These are phyloP conservation scores for Drosophila atripex DNA, from an alignment of 2,888 invertebrate genomes.

Conservation along the genomic window DNA sequence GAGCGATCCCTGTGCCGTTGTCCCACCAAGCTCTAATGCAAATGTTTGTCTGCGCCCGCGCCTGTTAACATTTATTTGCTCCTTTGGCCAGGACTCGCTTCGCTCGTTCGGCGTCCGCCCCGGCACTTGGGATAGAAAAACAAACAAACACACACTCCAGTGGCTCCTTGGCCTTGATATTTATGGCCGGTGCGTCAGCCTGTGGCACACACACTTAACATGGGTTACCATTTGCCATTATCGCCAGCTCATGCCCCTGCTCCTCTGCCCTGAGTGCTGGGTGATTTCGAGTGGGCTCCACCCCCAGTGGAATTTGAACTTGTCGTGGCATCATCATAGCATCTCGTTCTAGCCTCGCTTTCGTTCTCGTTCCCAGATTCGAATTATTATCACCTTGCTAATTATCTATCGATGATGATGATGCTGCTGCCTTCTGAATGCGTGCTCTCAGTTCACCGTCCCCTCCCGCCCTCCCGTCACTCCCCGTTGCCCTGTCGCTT, in stretches of 20 bases:
- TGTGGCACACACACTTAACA: constrained; percentile 57
- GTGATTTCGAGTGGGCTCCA: constrained; percentile 30
- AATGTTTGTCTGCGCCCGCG: constrained; percentile 51
- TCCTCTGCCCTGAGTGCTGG: constrained; percentile 1
- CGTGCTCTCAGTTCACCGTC: constrained; percentile 7
- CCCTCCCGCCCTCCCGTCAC: constrained; percentile 4
- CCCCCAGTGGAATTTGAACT: constrained; percentile 76
- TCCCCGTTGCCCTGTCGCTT: constrained; percentile 17
- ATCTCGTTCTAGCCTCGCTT: constrained; percentile 49
- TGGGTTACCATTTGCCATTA: constrained; percentile 37
- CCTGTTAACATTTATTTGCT: constrained; percentile 45
- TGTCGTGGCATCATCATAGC: constrained; percentile 53
- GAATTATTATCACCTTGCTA: constrained; percentile 73
- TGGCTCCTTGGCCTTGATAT: constrained; percentile 73
- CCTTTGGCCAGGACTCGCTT: constrained; percentile 13
- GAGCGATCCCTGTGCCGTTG: constrained; percentile 15
- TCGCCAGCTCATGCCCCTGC: constrained; percentile 8
- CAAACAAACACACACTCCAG: constrained; percentile 70
- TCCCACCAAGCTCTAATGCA: constrained; percentile 37
- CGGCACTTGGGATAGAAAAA: constrained; percentile 43
- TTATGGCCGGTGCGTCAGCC: constrained; percentile 69
- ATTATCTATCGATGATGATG: constrained; percentile 74
- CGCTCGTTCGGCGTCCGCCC: constrained; percentile 15
- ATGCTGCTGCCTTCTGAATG: constrained; percentile 66
- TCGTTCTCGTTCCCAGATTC: constrained; percentile 44